These are phyloP conservation scores for Eudasyphora cyanicolor DNA, from an alignment of 2,888 invertebrate genomes.

Conservation along the genomic window DNA sequence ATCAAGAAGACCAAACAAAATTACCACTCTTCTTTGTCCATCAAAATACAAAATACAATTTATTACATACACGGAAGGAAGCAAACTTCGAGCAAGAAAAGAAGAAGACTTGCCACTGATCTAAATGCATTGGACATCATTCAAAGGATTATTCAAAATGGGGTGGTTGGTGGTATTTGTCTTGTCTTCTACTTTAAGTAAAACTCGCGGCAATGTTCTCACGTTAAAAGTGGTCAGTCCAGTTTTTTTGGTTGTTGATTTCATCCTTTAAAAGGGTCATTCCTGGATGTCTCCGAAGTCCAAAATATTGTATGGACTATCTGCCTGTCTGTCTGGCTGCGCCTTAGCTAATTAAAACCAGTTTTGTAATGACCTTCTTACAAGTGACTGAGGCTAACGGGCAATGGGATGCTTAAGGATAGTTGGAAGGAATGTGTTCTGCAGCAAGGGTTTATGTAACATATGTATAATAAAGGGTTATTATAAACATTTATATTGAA, in stretches of 20 bases:
- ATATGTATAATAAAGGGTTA: too few relatives aligned
- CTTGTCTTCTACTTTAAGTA: slow-evolving; percentile 14
- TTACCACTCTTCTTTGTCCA: too few relatives aligned
- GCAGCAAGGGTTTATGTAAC: too few relatives aligned
- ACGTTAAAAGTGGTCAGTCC: slow-evolving; percentile 77
- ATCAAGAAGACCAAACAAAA: too few relatives aligned
- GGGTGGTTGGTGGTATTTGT: background rate
- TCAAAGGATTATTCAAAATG: background rate
- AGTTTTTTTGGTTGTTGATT: slow-evolving; percentile 69
- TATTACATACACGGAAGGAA: too few relatives aligned
- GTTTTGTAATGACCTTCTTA: slow-evolving; percentile 8
- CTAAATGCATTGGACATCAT: too few relatives aligned
- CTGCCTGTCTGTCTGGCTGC: background rate
- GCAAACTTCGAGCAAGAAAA: too few relatives aligned
- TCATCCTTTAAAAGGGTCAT: slow-evolving; percentile 69
- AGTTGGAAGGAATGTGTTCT: too few relatives aligned
- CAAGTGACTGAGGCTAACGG: background rate
- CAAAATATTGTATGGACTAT: background rate
- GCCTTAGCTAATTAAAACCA: background rate
- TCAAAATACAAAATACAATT: too few relatives aligned
- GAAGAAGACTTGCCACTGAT: too few relatives aligned
- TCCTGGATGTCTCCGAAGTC: background rate
- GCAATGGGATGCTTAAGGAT: too few relatives aligned
- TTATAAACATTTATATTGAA: too few relatives aligned
- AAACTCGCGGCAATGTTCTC: slow-evolving; percentile 71